Base-by-base conservation (phyloP, 2,888 invertebrate species). In the Andricus curvator region DNA sequence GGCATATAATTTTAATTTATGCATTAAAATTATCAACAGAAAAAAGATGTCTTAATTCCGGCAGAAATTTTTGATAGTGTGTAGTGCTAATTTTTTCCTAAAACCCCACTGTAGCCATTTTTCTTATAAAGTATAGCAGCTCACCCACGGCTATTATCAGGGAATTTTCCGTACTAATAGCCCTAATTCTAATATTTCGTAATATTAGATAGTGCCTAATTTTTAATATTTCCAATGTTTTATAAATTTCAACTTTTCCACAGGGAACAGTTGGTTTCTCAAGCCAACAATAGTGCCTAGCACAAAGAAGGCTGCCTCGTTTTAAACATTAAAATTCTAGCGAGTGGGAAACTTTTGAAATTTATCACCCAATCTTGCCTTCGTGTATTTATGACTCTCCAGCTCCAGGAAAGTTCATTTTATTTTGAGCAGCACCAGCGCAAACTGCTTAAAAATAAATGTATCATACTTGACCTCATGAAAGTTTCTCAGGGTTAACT, bases 261-360 rank as follows among this genome's bases (percentile, higher is more conserved):
- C 8, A 56, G n/a, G n/a, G 9, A 56, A n/a, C n/a, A n/a, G 56
- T 56, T n/a, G 56, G 20, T 56, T n/a, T 56, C 56, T 56, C 1
- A 48, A 56, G 56, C 56, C 4, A 8, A 56, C 56, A 67, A 68
- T 44, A 22, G 22, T 17, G 22, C 17, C 3, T 13, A 68, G 25
- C 13, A 68, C 17, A 17, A 68, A 68, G 25, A 44, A 48, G 15
- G 13, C 25, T 65, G 65, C 17, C 29, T 33, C 8, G 33, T 65
- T 65, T 65, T 15, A 20, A 37, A 37, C 67, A 67, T 67, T 67
- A 67, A 67, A 67, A 67, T 67, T 41, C 67, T 44, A 68, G 68
- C 44, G n/a, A 56, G 56, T 56, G 56, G 9, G 48, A 22, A 68
- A 68, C 48, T 48, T 68, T 68, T 68, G 5, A 48, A 68, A 68